A percentile compares a stretch with the other conserved stretches of the same genome.
phyloP scores from a whole-genome alignment of 2,113 vertebrate species.

The Galemys pyrenaicus region DNA sequence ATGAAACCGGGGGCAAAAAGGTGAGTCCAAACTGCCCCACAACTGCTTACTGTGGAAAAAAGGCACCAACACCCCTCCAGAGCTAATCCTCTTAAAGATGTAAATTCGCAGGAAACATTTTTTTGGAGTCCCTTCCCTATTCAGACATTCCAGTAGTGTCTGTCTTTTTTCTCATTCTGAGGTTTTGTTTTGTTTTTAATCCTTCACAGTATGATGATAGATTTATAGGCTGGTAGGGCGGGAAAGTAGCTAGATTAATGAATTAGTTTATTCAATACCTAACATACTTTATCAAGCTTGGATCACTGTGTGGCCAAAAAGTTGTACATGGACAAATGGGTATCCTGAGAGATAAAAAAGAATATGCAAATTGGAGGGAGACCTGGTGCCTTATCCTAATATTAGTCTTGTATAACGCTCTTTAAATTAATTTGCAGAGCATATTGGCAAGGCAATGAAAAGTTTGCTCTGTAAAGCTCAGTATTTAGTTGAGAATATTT shows the following conservation, averaged over 20 bases:
- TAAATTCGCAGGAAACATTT: slow-evolving; percentile 76
- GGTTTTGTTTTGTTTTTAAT: slow-evolving; percentile 61
- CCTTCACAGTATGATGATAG: slow-evolving; percentile 62
- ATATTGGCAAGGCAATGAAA: not conserved
- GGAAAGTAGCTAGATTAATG: slow-evolving; percentile 73
- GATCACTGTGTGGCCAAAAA: slow-evolving; percentile 38
- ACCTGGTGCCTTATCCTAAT: not conserved
- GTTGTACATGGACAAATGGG: slow-evolving; percentile 29
- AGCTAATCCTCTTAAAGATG: slow-evolving; percentile 86
- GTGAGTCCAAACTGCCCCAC: slow-evolving; percentile 52
- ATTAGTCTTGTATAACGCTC: not conserved
- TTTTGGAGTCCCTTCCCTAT: slow-evolving; percentile 52
- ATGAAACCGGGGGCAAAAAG: slow-evolving; percentile 82
- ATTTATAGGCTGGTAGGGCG: slow-evolving; percentile 53
- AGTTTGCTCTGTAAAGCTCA: not conserved
- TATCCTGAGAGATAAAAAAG: not conserved
- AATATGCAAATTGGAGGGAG: not conserved
- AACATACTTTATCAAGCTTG: slow-evolving; percentile 48
- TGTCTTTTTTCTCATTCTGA: not conserved
- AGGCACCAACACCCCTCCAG: slow-evolving; percentile 71
- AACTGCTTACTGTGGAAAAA: slow-evolving; percentile 73
- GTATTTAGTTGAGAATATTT: not conserved
- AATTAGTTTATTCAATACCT: slow-evolving; percentile 70
- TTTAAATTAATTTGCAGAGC: slow-evolving; percentile 27
- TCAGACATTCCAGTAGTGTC: slow-evolving; percentile 68